Percentiles rank a stretch among this genome's conserved stretches.
Evolutionary conservation across 2,797 vertebrate species (phyloP).

Genomic region (Aerospiza tachiro): DNA sequence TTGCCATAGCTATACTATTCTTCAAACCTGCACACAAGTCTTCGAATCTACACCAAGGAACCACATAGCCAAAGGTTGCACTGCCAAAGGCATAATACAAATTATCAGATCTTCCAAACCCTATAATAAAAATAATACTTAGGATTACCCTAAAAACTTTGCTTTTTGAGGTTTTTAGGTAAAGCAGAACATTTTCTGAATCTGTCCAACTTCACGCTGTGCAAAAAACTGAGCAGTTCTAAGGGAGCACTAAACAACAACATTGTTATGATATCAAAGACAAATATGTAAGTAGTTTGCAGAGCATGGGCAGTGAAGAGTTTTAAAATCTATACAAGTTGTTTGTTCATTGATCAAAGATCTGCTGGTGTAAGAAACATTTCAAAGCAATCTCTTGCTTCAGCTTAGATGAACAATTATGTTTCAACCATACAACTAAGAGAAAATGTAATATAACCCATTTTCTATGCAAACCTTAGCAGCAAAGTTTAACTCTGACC

Average conservation of each 20-base stretch:
- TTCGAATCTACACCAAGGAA: background rate
- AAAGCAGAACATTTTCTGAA: background rate
- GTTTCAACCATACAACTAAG: background rate
- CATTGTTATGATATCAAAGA: background rate
- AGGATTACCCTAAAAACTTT: background rate
- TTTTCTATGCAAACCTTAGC: background rate
- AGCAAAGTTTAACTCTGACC: background rate
- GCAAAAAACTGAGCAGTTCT: background rate
- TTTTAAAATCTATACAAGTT: background rate
- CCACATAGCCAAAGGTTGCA: background rate
- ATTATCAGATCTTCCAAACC: background rate
- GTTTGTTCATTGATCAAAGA: background rate
- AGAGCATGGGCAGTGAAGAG: background rate
- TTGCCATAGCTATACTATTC: background rate
- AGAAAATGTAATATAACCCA: background rate
- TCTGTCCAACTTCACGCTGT: background rate
- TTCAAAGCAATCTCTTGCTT: background rate
- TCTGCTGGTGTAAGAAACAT: background rate
- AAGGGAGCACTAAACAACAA: background rate
- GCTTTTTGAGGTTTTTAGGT: background rate
- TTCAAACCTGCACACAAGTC: background rate
- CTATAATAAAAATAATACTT: background rate
- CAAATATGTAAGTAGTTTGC: background rate
- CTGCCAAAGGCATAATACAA: background rate
- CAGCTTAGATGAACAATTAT: background rate